These are phyloP conservation scores for Axea sp. DNA, from an alignment of 2,888 invertebrate species.

Conservation along the genomic window DNA sequence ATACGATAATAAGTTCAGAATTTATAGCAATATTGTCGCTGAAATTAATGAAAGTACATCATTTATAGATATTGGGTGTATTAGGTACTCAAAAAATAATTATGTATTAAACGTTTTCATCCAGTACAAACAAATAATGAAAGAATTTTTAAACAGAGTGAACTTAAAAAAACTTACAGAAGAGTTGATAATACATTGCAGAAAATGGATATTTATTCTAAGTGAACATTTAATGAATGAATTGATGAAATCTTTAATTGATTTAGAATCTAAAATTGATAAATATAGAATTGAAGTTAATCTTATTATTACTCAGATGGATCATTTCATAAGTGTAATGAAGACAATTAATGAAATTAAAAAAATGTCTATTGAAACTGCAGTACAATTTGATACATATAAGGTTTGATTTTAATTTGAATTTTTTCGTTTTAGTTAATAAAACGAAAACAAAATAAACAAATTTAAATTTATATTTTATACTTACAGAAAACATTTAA, in stretches of 20 bases:
- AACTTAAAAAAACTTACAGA: constrained; percentile 82
- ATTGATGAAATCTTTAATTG: constrained; percentile 85
- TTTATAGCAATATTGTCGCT: constrained; percentile 69
- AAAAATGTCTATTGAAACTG: constrained; percentile 87
- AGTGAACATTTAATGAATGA: constrained; percentile 85
- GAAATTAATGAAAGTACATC: constrained; percentile 83
- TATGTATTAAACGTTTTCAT: background rate
- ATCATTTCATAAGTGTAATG: constrained; percentile 91
- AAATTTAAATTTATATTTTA: background rate
- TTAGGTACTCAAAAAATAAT: constrained; percentile 78
- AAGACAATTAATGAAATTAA: constrained; percentile 89
- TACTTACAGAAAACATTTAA: constrained; percentile 85
- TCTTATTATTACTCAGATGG: constrained; percentile 87
- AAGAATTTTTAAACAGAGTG: constrained; percentile 9
- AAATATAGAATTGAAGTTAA: constrained; percentile 85
- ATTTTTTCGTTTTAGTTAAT: background rate
- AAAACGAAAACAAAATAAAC: background rate
- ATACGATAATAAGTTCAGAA: constrained; percentile 88
- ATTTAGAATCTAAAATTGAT: constrained; percentile 86
- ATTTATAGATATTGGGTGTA: constrained; percentile 84
- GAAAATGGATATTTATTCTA: constrained; percentile 88
- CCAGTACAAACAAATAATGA: background rate
- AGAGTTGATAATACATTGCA: constrained; percentile 86
- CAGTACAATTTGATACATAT: constrained; percentile 85
- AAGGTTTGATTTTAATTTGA: constrained; percentile 67